phyloP scores from a whole-genome alignment of 2,113 vertebrate species.

The Corynorhinus townsendii region DNA sequence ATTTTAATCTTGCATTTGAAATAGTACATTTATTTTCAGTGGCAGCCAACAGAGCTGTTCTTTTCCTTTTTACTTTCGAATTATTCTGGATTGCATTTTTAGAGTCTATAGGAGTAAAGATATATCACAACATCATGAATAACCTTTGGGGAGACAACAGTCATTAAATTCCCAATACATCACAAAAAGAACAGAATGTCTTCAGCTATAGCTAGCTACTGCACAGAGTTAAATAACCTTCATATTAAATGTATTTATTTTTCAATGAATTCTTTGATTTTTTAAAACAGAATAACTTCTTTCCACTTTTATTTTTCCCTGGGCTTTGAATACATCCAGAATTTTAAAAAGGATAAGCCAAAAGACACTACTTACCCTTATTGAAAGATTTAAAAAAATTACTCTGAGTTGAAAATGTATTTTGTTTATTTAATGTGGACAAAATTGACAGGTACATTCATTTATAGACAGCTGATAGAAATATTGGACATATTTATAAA shows the following conservation, averaged over 20 bases:
- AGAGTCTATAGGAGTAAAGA: background rate
- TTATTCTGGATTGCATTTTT: background rate
- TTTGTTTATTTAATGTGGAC: background rate
- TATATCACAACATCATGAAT: background rate
- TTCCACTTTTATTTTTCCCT: background rate
- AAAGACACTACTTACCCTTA: background rate
- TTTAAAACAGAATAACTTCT: background rate
- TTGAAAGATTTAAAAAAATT: constrained; percentile 34
- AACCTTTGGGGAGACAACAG: background rate
- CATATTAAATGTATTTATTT: background rate
- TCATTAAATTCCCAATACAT: background rate
- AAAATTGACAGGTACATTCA: background rate
- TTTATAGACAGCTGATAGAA: constrained; percentile 20
- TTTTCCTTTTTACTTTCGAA: background rate
- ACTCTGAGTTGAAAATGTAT: background rate
- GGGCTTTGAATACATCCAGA: background rate
- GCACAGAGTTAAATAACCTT: background rate
- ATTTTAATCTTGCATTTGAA: background rate
- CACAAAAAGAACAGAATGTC: background rate
- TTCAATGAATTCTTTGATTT: constrained; percentile 17
- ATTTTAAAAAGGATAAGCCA: background rate
- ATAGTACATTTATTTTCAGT: background rate
- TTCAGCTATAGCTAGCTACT: background rate
- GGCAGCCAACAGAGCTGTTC: background rate
- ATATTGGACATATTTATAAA: constrained; percentile 18